A percentile compares a stretch with the other conserved stretches of the same genome.
Conservation (phyloP, 2,113 vertebrate species). For the Psephotus haematonotus region DNA sequence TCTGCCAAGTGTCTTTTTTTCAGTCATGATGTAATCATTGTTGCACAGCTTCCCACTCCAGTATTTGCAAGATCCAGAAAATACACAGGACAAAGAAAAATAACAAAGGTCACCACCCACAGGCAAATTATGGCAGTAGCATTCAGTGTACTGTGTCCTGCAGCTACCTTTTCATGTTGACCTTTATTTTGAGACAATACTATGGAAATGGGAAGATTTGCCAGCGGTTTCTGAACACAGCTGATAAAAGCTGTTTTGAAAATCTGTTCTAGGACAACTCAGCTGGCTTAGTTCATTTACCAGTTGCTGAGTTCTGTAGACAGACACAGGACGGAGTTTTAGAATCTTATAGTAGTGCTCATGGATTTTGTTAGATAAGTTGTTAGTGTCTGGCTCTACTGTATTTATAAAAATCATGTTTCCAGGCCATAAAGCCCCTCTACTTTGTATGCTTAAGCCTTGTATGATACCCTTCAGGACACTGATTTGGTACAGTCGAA, state of each 20-base stretch:
- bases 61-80: not conserved
- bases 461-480: not conserved
- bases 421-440: not conserved
- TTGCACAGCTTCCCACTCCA: not conserved
- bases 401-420: not conserved
- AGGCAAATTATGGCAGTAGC: not conserved
- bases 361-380: not conserved
- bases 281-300: not conserved
- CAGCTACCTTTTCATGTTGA: not conserved
- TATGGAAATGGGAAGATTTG: not conserved
- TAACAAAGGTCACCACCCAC: not conserved
- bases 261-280: not conserved
- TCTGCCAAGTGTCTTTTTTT: not conserved
- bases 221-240: not conserved
- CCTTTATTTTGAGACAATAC: not conserved
- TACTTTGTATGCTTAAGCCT: not conserved
- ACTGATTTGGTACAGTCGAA: accelerated
- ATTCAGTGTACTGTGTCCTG: not conserved
- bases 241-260: constrained; percentile 23
- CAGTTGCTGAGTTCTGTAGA: not conserved
- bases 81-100: not conserved
- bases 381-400: not conserved
- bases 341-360: not conserved
- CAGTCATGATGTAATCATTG: not conserved
- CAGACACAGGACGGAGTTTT: not conserved